Evolutionary conservation across 2,113 vertebrate genomes (phyloP), one percentile per base, ranked within the genome.

Genomic region (Pagrus major): DNA sequence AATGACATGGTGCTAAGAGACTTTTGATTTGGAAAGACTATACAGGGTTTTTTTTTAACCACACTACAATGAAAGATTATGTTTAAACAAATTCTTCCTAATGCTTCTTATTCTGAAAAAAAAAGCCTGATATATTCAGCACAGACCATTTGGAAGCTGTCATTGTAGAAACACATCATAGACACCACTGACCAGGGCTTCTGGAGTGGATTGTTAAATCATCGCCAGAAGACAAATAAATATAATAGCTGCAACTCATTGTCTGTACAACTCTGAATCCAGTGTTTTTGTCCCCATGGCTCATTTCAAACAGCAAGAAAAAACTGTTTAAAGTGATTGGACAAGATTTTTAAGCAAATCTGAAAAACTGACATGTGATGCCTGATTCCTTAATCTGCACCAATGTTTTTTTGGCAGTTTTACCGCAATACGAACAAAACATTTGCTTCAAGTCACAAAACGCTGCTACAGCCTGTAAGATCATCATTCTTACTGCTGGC

Each of bases 131-230:
- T 63, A 4, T 39, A 69, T 54, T 60, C 54, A 67, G 61, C 37
- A 20, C 23, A 67, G 49, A 63, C 20, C n/a, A 7, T 44, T 31
- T 37, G 46, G 5, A 71, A 65, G 25, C 4, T 37, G 8, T 47
- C 31, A 18, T 12, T 47, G 11, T 44, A 41, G 56, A 64, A 68
- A 65, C 66, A 64, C 4, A 47, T 71, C 54, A 46, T 1, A 51
- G 27, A 68, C 68, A 67, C 75, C 63, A 67, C 67, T 44, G 47
- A 42, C 54, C 41, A 12, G 29, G 12, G 29, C 31, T 72, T 54
- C 33, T 35, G 63, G 37, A 29, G 20, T 59, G 27, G 39, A 9
- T 42, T 44, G 76, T 39, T 31, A 16, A 60, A 41, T 29, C 60
- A 61, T 39, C 14, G 31, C 37, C 18, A 55, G 31, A 52, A 58